Evolutionary conservation across 1,140 invertebrate genomes (phyloP).

Genomic region (Drosophila arizonae): DNA sequence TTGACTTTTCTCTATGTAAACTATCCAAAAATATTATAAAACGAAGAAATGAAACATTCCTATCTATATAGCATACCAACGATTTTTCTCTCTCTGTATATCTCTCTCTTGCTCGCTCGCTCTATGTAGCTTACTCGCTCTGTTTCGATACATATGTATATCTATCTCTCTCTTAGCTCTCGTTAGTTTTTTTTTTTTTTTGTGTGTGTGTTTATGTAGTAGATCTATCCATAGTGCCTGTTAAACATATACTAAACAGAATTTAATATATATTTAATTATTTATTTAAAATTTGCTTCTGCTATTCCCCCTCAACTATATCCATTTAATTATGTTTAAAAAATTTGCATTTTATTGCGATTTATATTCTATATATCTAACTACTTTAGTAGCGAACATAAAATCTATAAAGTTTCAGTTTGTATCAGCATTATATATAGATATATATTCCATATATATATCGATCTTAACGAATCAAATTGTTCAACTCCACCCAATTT

Average conservation of each 20-base stretch:
- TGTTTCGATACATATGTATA: not conserved
- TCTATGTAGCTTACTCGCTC: not conserved
- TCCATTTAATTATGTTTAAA: conserved; percentile 13
- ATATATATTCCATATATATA: conserved; percentile 25
- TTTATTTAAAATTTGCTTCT: not conserved
- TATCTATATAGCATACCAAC: conserved; percentile 20
- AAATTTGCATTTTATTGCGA: conserved; percentile 1
- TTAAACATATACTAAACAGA: not conserved
- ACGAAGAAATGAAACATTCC: not conserved
- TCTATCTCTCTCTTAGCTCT: conserved; percentile 1
- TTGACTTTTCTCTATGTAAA: conserved; percentile 73
- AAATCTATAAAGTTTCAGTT: conserved; percentile 47
- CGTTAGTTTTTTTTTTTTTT: conserved; percentile 8
- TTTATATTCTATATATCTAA: conserved; percentile 20
- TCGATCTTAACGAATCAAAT: conserved; percentile 35
- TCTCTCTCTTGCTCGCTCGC: not conserved
- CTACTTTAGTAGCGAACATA: conserved; percentile 3
- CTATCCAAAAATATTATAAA: conserved; percentile 5
- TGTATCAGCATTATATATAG: conserved; percentile 49
- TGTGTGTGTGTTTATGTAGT: conserved; percentile 20
- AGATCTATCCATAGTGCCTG: conserved; percentile 11
- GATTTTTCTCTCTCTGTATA: conserved; percentile 11
- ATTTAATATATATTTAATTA: conserved; percentile 22
- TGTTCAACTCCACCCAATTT: conserved; percentile 79
- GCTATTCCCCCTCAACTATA: not conserved